Base-by-base conservation (phyloP, 2,888 invertebrate species). In the Meloe dianella region DNA sequence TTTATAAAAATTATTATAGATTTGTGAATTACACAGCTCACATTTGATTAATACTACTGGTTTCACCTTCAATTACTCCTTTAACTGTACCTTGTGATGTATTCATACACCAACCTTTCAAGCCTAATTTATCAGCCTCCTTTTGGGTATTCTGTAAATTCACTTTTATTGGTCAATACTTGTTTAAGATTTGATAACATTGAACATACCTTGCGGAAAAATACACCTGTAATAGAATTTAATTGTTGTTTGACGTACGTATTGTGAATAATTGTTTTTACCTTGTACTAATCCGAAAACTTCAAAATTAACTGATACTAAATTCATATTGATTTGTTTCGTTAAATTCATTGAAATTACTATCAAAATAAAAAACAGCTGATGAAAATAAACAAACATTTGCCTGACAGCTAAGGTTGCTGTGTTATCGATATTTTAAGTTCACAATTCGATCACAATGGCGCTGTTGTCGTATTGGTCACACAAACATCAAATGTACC, bases 41-140 rank as follows among this genome's bases (percentile, higher is more conserved):
- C 92, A 92, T 92, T 73, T 86, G 80, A 32, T 87, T 84, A 58
- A 92, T 80, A 81, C 88, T 87, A 0, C 84, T 81, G 30, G 81
- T 71, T 1, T 87, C 85, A n/a, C 92, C 92, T 82, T 92, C 88
- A 73, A 92, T 78, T 64, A 87, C 77, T 1, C 92, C 92, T 22
- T 87, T 83, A 0, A 93, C 92, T 0, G 92, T 91, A 7, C 89
- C 91, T 35, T 85, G 78, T 0, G 84, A 75, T 0, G 92, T 92
- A 77, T 92, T 92, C 86, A 87, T 89, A 77, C 92, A 92, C 91
- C 92, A 92, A 12, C 92, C 93, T 68, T 85, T 86, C 2, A 92
- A 76, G 1, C 88, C 88, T 24, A 92, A 83, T 75, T 87, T 87
- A 32, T 87, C 86, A 0, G 89, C 90, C 80, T 90, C 87, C 66